Conservation (phyloP, 2,113 vertebrate genomes). For the Cochlearius cochlearius region DNA sequence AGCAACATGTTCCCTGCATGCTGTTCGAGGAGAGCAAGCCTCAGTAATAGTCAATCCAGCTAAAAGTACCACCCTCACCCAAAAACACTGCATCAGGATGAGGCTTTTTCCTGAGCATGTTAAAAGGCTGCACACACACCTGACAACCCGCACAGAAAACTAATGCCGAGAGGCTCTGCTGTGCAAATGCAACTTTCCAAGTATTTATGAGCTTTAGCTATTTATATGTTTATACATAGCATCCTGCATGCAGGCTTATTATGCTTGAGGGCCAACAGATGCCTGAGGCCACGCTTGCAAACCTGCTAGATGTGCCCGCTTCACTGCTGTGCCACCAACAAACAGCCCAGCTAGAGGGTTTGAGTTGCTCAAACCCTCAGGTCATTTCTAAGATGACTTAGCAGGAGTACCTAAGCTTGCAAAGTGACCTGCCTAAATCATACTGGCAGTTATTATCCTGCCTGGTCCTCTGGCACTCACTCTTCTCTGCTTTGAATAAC, state of each 20-base stretch:
- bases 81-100: neutral
- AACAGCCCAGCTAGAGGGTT: neutral
- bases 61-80: neutral
- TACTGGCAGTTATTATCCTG: neutral
- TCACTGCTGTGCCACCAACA: accelerated
- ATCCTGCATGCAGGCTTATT: neutral
- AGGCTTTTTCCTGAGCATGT: neutral
- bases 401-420: neutral
- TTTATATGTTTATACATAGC: neutral
- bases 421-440: neutral
- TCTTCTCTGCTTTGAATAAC: neutral
- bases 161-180: neutral
- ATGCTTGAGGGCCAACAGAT: neutral
- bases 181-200: neutral
- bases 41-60: neutral
- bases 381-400: neutral
- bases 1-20: neutral
- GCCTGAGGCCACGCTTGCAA: neutral
- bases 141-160: neutral
- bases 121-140: neutral
- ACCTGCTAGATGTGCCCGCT: neutral
- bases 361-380: neutral
- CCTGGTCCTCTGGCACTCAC: neutral
- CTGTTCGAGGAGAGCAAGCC: neutral
- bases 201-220: neutral